phyloP scores from a whole-genome alignment of 2,888 invertebrate genomes.

The Lasioglossum pauxillum region DNA sequence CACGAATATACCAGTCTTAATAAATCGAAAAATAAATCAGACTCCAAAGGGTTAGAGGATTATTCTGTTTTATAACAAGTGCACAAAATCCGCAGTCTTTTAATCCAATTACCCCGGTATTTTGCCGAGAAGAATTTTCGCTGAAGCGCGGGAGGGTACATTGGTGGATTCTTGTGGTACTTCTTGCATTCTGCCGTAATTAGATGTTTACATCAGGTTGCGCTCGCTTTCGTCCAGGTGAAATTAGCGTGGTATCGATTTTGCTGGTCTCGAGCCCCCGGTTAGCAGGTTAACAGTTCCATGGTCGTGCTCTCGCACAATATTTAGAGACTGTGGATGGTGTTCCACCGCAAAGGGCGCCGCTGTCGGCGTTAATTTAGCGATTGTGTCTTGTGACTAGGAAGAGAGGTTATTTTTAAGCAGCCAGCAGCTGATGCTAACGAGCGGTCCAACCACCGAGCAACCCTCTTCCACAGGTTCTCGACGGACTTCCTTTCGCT shows the following conservation, averaged over 20 bases:
- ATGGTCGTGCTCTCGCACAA: neutral
- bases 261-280: slow-evolving; percentile 7
- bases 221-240: neutral
- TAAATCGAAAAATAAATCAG: too few species aligned
- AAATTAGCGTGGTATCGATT: neutral
- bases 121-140: too few species aligned
- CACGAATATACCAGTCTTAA: too few species aligned
- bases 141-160: neutral
- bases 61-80: too few species aligned
- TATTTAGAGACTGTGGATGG: slow-evolving; percentile 43
- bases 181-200: neutral
- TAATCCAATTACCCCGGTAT: too few species aligned
- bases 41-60: too few species aligned
- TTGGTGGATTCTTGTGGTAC: neutral
- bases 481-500: slow-evolving; percentile 28
- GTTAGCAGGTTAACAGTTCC: slow-evolving; percentile 10
- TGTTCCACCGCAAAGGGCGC: slow-evolving; percentile 38
- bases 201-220: neutral
- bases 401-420: slow-evolving; percentile 73
- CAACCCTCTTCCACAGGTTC: slow-evolving; percentile 62
- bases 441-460: slow-evolving; percentile 73
- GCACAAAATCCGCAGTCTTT: too few species aligned
- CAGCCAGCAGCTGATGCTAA: slow-evolving; percentile 71
- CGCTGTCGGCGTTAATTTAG: slow-evolving; percentile 69
- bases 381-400: slow-evolving; percentile 58